phyloP scores from a whole-genome alignment of 2,797 vertebrate species.

The Xiphophorus birchmanni region DNA sequence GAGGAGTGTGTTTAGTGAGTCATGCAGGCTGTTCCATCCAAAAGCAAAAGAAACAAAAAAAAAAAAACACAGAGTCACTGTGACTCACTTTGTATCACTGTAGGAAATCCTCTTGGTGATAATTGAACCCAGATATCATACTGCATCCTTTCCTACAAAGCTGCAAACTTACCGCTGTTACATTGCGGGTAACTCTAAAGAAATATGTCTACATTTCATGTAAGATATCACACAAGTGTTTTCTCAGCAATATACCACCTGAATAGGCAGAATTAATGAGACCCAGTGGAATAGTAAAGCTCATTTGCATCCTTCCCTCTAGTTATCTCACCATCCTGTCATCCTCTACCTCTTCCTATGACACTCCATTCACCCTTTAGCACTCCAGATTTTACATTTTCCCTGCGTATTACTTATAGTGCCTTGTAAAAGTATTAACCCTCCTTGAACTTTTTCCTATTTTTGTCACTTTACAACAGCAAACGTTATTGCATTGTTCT shows the following conservation, averaged over 20 bases:
- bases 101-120: slow-evolving; percentile 34
- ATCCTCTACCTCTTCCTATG: slow-evolving; percentile 50
- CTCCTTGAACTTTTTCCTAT: background rate
- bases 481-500: background rate
- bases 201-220: slow-evolving; percentile 31
- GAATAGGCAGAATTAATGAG: slow-evolving; percentile 76
- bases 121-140: slow-evolving; percentile 31
- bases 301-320: slow-evolving; percentile 55
- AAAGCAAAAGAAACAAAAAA: slow-evolving; percentile 30
- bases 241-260: slow-evolving; percentile 70
- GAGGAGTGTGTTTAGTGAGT: slow-evolving; percentile 33
- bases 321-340: slow-evolving; percentile 52
- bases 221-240: slow-evolving; percentile 64
- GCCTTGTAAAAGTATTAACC: background rate
- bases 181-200: slow-evolving; percentile 21
- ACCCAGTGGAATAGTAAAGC: slow-evolving; percentile 62
- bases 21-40: slow-evolving; percentile 33
- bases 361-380: slow-evolving; percentile 35
- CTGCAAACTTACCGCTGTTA: slow-evolving; percentile 24
- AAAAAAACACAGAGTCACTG: slow-evolving; percentile 8
- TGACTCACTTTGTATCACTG: slow-evolving; percentile 45
- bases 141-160: slow-evolving; percentile 34
- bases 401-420: background rate
- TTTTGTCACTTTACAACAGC: background rate
- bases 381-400: slow-evolving; percentile 10